Evolutionary conservation across 2,113 vertebrate species (phyloP), one percentile per base, ranked within the genome.

Genomic region (Tringa solitaria): DNA sequence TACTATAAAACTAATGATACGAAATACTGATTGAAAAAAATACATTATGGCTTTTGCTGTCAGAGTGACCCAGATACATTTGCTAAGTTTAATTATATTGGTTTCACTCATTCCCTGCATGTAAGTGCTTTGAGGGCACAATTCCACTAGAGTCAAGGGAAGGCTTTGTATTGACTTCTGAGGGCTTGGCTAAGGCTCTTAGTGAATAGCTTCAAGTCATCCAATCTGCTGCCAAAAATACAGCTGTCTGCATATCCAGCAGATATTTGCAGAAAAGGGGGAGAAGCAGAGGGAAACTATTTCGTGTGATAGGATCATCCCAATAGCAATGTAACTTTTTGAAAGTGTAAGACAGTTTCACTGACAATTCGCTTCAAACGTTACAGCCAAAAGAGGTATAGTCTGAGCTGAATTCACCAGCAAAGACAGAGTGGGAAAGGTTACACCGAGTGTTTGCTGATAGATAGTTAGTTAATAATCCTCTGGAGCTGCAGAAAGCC

Each of bases 131-230:
- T 72, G 53, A 88, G 87, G 93, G 90, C 82, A 93, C 79, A 93
- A 88, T 80, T 95, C 75, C 90, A 92, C 87, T 86, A 1, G 73
- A 96, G 92, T 59, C 92, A 95, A 89, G 73, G 90, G 64, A 95
- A 93, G 51, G 93, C 84, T 96, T 92, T 92, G 88, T 89, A 93
- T 81, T 84, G 92, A 86, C 94, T 93, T 93, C 88, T 82, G 73
- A 92, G 69, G 39, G 33, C 60, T 94, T 96, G 92, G 94, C 88
- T 89, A 92, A 93, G 76, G 88, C 84, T 96, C 88, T 90, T 33
- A 87, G 76, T 64, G 88, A 96, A 95, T 45, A 81, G 92, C 88
- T 95, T 78, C 69, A 87, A 94, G 83, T 79, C 95, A 92, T 53
- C 61, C 56, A 92, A 6, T 79, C 77, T 86, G 57, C 76, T 96